Evolutionary conservation across 2,113 vertebrate species (phyloP).

Genomic region (Lagenorhynchus albirostris): DNA sequence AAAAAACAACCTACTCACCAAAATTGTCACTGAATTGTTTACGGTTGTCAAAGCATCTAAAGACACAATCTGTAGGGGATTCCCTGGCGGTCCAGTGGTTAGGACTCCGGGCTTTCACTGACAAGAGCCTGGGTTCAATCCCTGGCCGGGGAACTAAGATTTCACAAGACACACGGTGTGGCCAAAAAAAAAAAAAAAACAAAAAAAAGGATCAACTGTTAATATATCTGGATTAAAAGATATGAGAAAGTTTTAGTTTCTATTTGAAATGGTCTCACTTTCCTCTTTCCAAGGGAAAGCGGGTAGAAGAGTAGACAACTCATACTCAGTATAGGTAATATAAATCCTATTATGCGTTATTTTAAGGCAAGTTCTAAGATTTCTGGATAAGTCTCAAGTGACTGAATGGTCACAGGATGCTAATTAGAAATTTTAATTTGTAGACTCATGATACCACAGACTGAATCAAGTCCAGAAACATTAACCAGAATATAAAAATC

Average conservation of each 20-base stretch:
- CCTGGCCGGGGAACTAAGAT: not conserved
- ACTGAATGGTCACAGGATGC: not conserved
- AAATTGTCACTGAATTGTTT: not conserved
- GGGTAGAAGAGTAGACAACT: not conserved
- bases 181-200: not conserved
- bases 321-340: not conserved
- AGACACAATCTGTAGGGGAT: not conserved
- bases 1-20: not conserved
- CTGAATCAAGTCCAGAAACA: slow-evolving; percentile 36
- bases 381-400: not conserved
- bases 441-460: not conserved
- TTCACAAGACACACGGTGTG: not conserved
- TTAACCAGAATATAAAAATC: not conserved
- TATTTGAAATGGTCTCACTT: not conserved
- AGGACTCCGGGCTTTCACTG: not conserved
- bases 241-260: not conserved
- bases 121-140: not conserved
- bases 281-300: not conserved
- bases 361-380: not conserved
- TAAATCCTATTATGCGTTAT: not conserved
- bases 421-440: not conserved
- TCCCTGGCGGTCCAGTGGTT: not conserved
- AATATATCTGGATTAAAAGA: not conserved
- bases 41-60: not conserved
- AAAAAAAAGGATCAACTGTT: not conserved